These are phyloP conservation scores for Parus major DNA, from an alignment of 2,113 vertebrate species.

Conservation along the genomic window DNA sequence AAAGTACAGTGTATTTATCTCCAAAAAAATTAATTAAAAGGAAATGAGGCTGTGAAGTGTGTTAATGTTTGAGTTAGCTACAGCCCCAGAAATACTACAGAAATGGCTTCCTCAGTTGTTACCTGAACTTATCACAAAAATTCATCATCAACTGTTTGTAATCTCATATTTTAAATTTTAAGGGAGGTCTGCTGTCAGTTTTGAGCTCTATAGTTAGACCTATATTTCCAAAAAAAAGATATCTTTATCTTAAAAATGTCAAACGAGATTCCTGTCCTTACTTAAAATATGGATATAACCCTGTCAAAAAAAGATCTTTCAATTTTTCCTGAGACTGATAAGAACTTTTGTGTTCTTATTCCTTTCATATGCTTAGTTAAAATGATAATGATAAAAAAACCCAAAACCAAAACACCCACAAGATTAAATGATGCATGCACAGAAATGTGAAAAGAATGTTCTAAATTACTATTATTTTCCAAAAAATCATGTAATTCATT, in stretches of 20 bases:
- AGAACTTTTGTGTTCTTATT: neutral
- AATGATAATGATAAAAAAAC: neutral
- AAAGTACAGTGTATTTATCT: neutral
- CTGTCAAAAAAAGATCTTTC: neutral
- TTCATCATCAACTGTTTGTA: neutral
- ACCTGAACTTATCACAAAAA: neutral
- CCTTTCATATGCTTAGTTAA: conserved; percentile 2
- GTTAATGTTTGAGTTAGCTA: neutral
- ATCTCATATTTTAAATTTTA: neutral
- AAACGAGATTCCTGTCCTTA: neutral
- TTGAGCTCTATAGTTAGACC: neutral
- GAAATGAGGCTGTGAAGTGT: neutral
- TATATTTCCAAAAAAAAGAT: neutral
- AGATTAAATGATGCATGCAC: conserved; percentile 15
- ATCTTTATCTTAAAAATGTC: neutral
- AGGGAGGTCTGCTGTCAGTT: neutral
- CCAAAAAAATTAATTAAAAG: neutral
- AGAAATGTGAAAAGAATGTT: conserved; percentile 36
- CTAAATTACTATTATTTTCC: conserved; percentile 43
- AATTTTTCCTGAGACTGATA: neutral
- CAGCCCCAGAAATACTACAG: neutral
- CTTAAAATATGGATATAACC: neutral
- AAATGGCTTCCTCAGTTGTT: neutral
- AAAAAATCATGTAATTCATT: conserved; percentile 35
- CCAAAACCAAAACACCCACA: neutral